Evolutionary conservation across 2,113 vertebrate genomes (phyloP).

Genomic region (Dendropsophus ebraccatus): DNA sequence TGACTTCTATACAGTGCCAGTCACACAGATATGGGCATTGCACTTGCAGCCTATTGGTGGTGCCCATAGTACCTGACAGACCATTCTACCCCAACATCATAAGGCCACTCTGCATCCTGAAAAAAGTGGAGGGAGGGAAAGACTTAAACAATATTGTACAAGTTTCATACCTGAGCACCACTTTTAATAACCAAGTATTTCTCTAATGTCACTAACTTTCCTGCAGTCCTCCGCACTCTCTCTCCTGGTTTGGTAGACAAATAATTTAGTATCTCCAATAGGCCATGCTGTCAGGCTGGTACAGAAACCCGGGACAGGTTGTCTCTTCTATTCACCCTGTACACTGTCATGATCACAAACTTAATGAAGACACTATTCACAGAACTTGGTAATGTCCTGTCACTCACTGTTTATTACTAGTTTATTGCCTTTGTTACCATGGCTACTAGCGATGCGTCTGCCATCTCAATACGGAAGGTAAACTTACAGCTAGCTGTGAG

Average conservation of each 20-base stretch:
- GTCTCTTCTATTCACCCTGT: not conserved
- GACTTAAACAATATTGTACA: too few relatives aligned
- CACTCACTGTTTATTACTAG: constrained; percentile 8
- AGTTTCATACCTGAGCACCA: too few relatives aligned
- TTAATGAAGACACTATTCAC: not conserved
- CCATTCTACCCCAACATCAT: too few relatives aligned
- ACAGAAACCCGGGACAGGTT: not conserved
- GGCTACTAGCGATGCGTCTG: not conserved
- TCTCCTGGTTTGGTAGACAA: not conserved
- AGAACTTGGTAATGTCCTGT: constrained; percentile 2
- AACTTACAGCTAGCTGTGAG: not conserved
- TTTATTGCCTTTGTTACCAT: constrained; percentile 17
- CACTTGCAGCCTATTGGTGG: too few relatives aligned
- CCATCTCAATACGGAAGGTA: not conserved
- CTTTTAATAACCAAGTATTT: not conserved
- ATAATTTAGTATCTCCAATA: not conserved
- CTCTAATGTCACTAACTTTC: not conserved
- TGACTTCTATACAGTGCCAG: not conserved
- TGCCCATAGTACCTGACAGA: too few relatives aligned
- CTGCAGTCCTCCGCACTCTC: not conserved
- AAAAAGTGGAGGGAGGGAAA: too few relatives aligned
- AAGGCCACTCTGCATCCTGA: too few relatives aligned
- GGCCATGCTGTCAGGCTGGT: not conserved
- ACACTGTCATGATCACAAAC: not conserved
- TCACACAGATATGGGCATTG: too few relatives aligned